Evolutionary conservation across 1,140 invertebrate genomes (phyloP).

Genomic region (Drosophila orosa): DNA sequence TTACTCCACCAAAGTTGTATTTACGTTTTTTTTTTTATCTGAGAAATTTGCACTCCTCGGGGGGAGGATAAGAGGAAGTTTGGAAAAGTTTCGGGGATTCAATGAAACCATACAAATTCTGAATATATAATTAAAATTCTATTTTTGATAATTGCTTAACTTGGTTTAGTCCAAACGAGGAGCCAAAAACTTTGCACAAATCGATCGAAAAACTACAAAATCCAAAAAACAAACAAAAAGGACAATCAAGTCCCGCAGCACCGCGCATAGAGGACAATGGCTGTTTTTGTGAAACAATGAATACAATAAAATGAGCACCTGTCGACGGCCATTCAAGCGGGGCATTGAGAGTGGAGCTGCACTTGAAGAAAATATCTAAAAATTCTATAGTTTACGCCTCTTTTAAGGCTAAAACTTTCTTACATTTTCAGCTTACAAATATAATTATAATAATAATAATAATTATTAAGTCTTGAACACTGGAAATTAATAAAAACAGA

Average conservation of each 20-base stretch:
- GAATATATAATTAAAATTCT: constrained; percentile 51
- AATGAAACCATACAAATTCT: constrained; percentile 20
- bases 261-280: constrained; percentile 21
- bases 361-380: neutral
- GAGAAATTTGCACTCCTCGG: neutral
- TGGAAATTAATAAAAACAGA: neutral
- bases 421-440: neutral
- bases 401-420: neutral
- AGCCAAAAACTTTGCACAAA: constrained; percentile 18
- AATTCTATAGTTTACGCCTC: neutral
- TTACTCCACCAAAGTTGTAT: constrained; percentile 15
- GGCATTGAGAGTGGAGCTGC: neutral
- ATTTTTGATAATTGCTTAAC: constrained; percentile 51
- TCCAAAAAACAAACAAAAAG: constrained; percentile 8
- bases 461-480: neutral
- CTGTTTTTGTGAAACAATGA: constrained; percentile 40
- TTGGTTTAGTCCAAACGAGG: constrained; percentile 3
- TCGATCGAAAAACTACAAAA: constrained; percentile 12
- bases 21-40: neutral
- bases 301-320: constrained; percentile 51
- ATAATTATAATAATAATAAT: too few relatives aligned
- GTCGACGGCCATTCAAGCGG: constrained; percentile 33
- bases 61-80: neutral
- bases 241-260: constrained; percentile 13
- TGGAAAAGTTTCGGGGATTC: constrained; percentile 19